Evolutionary conservation across 2,888 invertebrate species (phyloP).

Genomic region (Netelia melanura): DNA sequence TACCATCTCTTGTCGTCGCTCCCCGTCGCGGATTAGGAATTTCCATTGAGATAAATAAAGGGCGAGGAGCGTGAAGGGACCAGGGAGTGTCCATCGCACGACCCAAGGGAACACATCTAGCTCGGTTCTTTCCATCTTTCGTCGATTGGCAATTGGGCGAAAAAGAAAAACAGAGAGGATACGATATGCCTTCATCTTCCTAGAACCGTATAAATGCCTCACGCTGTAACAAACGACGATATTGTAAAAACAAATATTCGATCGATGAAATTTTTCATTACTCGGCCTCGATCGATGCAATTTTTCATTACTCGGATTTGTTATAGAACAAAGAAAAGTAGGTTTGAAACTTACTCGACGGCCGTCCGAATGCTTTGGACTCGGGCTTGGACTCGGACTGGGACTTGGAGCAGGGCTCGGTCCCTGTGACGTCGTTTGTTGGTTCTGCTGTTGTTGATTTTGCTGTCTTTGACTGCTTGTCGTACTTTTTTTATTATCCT

Average conservation of each 20-base stretch:
- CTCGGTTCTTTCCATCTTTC: slow-evolving; percentile 28
- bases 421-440: slow-evolving; percentile 72
- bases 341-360: slow-evolving; percentile 80
- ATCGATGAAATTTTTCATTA: too few relatives aligned
- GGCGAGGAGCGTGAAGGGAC: slow-evolving; percentile 7
- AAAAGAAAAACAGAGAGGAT: neutral
- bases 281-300: slow-evolving; percentile 1
- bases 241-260: too few relatives aligned
- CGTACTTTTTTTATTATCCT: slow-evolving; percentile 80
- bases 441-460: slow-evolving; percentile 74
- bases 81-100: slow-evolving; percentile 1
- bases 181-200: neutral
- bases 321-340: neutral
- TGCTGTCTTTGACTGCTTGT: slow-evolving; percentile 74
- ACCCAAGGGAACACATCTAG: neutral
- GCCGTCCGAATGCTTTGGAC: slow-evolving; percentile 83
- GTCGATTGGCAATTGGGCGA: neutral
- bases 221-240: slow-evolving; percentile 39
- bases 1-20: neutral
- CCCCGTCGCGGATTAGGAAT: slow-evolving; percentile 54
- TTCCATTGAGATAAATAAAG: slow-evolving; percentile 20
- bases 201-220: slow-evolving; percentile 45
- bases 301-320: neutral
- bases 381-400: slow-evolving; percentile 82
- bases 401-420: slow-evolving; percentile 80